These are phyloP conservation scores for Platyrinchus mystaceus DNA, from an alignment of 2,797 vertebrate species.

Conservation along the genomic window DNA sequence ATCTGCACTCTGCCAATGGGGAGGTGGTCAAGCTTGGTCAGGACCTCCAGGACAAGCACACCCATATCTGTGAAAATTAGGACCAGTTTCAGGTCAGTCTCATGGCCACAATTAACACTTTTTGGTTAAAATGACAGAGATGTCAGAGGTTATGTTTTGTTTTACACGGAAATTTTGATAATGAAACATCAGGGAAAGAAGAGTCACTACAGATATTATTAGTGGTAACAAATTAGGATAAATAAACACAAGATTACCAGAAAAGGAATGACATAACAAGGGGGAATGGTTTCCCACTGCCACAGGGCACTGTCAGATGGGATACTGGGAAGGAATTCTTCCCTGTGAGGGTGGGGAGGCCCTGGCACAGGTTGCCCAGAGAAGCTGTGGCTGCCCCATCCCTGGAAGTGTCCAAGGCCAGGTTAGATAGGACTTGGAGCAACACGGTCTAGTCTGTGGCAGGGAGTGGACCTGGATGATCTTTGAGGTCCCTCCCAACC, in stretches of 20 bases:
- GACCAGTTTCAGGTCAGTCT: background rate
- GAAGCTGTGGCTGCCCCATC: background rate
- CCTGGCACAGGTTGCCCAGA: background rate
- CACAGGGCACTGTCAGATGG: background rate
- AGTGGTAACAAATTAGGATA: background rate
- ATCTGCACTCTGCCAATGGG: slow-evolving; percentile 87
- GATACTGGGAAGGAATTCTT: background rate
- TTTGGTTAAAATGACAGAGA: background rate
- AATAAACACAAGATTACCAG: background rate
- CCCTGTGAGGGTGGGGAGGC: background rate
- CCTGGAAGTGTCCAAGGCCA: background rate
- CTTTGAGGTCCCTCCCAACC: background rate
- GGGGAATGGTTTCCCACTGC: background rate
- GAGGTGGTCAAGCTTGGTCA: slow-evolving; percentile 86
- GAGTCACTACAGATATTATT: no score
- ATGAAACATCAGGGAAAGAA: background rate
- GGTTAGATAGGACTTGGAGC: background rate
- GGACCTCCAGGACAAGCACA: slow-evolving; percentile 86
- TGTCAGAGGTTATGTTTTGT: accelerated
- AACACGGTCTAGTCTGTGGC: background rate
- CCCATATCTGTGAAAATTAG: slow-evolving; percentile 88
- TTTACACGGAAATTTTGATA: accelerated
- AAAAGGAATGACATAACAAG: background rate
- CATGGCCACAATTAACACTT: accelerated
- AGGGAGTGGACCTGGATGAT: background rate